A percentile compares a stretch with the other conserved stretches of the same genome.
Conservation (phyloP, 2,113 vertebrate species). For the Murina feae region DNA sequence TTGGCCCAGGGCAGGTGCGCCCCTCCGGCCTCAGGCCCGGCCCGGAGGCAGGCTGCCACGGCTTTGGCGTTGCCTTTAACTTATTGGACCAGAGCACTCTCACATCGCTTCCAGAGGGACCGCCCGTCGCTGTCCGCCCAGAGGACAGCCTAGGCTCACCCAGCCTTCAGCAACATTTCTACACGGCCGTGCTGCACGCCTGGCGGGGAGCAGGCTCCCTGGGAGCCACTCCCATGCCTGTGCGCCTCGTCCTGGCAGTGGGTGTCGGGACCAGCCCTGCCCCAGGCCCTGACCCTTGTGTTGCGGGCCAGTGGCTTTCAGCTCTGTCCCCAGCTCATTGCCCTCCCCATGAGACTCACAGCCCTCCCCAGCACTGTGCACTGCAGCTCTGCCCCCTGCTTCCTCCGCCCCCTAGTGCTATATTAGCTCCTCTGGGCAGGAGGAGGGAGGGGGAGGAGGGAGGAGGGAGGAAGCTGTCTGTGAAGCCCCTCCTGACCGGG, state of each 20-base stretch:
- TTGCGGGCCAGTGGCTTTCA: constrained; percentile 1
- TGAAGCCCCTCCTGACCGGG: neutral
- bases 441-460: neutral
- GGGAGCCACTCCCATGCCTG: neutral
- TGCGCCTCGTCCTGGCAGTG: neutral
- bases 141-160: neutral
- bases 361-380: constrained; percentile 19
- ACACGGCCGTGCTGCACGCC: neutral
- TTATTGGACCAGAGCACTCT: constrained; percentile 79
- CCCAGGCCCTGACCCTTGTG: neutral
- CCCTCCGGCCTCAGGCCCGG: neutral
- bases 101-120: constrained; percentile 70
- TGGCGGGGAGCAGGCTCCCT: neutral
- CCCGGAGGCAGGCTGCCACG: neutral
- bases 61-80: constrained; percentile 57
- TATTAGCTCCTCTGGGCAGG: neutral
- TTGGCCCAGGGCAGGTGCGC: neutral
- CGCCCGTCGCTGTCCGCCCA: neutral
- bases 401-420: neutral
- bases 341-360: neutral
- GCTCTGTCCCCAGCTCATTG: neutral
- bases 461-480: neutral
- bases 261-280: neutral
- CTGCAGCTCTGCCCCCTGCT: neutral
- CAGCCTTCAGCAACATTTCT: constrained; percentile 6